Evolutionary conservation across 2,113 vertebrate species (phyloP), one percentile per base, ranked within the genome.

Genomic region (Thryonomys swinderianus): DNA sequence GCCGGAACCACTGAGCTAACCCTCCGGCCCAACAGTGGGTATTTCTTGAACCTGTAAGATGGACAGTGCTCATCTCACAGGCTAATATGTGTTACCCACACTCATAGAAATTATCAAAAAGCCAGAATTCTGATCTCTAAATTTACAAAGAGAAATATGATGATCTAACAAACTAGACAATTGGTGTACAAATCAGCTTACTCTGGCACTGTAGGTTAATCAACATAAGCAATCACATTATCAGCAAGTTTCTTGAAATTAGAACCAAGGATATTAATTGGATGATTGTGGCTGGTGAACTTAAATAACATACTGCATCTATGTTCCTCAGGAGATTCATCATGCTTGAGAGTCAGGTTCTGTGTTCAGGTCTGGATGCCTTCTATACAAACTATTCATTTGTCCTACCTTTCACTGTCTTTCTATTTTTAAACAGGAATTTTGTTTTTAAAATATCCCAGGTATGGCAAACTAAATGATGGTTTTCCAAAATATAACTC

Each of bases 91-190:
- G 34, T 79, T 51, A 90, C 4, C 17, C 13, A 81, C 81, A 85
- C 32, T 76, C 7, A 13, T 37, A 87, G 59, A 88, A 81, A 76
- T 42, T 45, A 83, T n/a, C 74, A 66, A 55, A 57, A 40, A 78
- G 3, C 17, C n/a, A 55, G 37, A 93, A 88, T 67, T 90, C 42
- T 71, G 32, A 64, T 32, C 83, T 96, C 88, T 76, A 91, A 17
- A 71, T 85, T 85, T 93, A 84, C 12, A 87, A n/a, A 45, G 17
- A 95, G 25, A 88, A 95, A 92, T 85, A 55, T 16, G 74, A 91
- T 78, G 21, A 64, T 45, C 27, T 27, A 88, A 79, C 40, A 61
- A 48, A 96, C 25, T 57, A 93, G 45, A 30, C 30, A 78, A 82
- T 59, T 53, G 9, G 27, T 59, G 0, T 67, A 59, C 37, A 88